These are phyloP conservation scores for Scyliorhinus canicula DNA, from an alignment of 2,797 vertebrate species.

Conservation along the genomic window DNA sequence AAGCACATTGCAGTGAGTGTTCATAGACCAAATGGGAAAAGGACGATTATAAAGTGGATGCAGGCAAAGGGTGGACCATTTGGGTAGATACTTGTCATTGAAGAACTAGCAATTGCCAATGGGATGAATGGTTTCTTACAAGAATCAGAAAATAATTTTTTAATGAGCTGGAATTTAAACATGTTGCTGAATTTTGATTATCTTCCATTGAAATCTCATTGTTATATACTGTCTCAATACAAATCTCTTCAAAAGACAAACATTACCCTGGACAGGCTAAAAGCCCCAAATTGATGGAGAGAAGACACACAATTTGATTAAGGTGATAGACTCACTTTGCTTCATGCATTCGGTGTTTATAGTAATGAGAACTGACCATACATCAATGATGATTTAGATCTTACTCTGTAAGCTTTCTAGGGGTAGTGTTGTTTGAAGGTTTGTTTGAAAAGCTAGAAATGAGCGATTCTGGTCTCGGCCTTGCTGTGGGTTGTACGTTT, in stretches of 20 bases:
- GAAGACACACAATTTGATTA: neutral
- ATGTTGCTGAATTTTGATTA: neutral
- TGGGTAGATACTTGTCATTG: neutral
- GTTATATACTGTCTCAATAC: neutral
- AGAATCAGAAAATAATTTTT: neutral
- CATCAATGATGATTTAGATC: neutral
- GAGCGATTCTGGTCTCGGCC: neutral
- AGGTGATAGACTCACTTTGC: neutral
- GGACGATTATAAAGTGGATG: neutral
- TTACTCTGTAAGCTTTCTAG: neutral
- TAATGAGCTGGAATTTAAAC: neutral
- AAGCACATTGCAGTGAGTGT: neutral
- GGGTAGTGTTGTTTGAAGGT: neutral
- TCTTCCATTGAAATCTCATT: neutral
- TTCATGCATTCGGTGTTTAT: neutral
- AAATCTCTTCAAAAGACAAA: neutral
- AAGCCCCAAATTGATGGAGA: neutral
- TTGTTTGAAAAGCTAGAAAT: neutral
- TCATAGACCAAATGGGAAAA: neutral
- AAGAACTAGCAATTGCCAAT: neutral
- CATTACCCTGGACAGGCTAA: too few species aligned
- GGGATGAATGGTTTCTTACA: neutral
- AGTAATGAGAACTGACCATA: neutral
- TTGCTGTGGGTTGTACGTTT: neutral
- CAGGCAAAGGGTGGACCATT: neutral